Evolutionary conservation across 1,140 invertebrate genomes (phyloP).

Genomic region (Papilio aristodemus): DNA sequence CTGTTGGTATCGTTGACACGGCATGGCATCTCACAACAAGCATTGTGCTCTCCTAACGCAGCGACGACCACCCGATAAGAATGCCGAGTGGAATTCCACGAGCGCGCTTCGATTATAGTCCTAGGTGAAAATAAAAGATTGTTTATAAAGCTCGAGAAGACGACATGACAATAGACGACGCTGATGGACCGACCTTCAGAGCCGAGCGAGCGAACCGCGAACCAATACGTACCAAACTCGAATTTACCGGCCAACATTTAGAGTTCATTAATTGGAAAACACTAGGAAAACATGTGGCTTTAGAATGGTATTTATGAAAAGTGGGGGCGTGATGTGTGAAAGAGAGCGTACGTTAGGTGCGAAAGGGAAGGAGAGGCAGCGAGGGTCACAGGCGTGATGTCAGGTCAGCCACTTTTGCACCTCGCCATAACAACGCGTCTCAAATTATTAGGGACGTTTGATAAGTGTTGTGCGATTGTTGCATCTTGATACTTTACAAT

Average conservation of each 20-base stretch:
- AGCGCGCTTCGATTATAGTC: slow-evolving; percentile 74
- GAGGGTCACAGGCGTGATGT: slow-evolving; percentile 80
- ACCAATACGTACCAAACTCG: slow-evolving; percentile 57
- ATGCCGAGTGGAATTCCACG: slow-evolving; percentile 72
- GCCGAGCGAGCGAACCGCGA: slow-evolving; percentile 42
- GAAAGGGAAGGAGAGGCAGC: slow-evolving; percentile 51
- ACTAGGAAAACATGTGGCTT: slow-evolving; percentile 73
- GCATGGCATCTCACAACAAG: slow-evolving; percentile 70
- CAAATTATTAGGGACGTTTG: slow-evolving; percentile 81
- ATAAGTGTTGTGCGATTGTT: slow-evolving; percentile 76
- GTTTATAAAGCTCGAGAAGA: slow-evolving; percentile 75
- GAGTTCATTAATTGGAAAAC: slow-evolving; percentile 74
- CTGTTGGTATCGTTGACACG: slow-evolving; percentile 58
- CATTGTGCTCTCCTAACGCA: slow-evolving; percentile 70
- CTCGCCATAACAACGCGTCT: slow-evolving; percentile 80
- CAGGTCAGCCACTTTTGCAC: slow-evolving; percentile 81
- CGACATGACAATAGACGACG: slow-evolving; percentile 75
- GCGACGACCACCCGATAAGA: slow-evolving; percentile 75
- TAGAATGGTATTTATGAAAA: slow-evolving; percentile 75
- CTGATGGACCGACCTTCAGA: slow-evolving; percentile 59
- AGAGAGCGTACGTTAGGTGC: slow-evolving; percentile 46
- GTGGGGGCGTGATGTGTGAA: slow-evolving; percentile 76
- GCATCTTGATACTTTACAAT: slow-evolving; percentile 74
- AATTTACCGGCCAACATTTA: slow-evolving; percentile 69
- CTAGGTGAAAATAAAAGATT: slow-evolving; percentile 78